These are phyloP conservation scores for Amia ocellicauda DNA, from an alignment of 2,113 vertebrate species.

Conservation along the genomic window DNA sequence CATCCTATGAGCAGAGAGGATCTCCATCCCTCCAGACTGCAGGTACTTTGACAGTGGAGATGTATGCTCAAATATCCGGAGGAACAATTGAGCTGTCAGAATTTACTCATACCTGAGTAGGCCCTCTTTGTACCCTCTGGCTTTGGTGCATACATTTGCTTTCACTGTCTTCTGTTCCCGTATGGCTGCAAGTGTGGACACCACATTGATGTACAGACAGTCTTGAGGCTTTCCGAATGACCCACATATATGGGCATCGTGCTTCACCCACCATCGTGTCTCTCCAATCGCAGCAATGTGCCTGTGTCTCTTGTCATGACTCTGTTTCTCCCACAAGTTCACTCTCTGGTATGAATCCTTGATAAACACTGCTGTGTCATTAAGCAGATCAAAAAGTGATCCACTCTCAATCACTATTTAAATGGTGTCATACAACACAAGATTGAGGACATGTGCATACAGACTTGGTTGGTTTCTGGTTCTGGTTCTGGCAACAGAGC, in stretches of 20 bases:
- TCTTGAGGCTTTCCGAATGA: slow-evolving; percentile 21
- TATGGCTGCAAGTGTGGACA: neutral
- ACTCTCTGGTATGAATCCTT: slow-evolving; percentile 7
- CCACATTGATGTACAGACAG: slow-evolving; percentile 16
- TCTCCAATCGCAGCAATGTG: slow-evolving; percentile 16
- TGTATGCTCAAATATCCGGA: too few species aligned
- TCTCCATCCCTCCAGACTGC: too few species aligned
- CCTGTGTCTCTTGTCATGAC: slow-evolving; percentile 14
- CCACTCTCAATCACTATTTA: neutral
- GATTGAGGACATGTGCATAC: slow-evolving; percentile 24
- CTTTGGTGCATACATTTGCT: too few species aligned
- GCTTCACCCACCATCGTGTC: slow-evolving; percentile 25
- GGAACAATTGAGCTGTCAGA: too few species aligned
- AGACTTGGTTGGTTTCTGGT: too few species aligned
- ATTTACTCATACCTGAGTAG: too few species aligned
- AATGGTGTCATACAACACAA: slow-evolving; percentile 15
- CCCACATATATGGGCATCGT: slow-evolving; percentile 20
- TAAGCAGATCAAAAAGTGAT: slow-evolving; percentile 19
- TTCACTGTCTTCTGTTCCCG: slow-evolving; percentile 5
- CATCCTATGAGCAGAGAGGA: too few species aligned
- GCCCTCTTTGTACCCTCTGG: too few species aligned
- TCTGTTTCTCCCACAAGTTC: slow-evolving; percentile 19
- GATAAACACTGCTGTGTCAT: too few species aligned
- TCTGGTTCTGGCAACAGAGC: too few species aligned
- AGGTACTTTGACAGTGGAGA: too few species aligned